Evolutionary conservation across 2,113 vertebrate species (phyloP), one percentile per base, ranked within the genome.

Genomic region (Synodontis membranacea): DNA sequence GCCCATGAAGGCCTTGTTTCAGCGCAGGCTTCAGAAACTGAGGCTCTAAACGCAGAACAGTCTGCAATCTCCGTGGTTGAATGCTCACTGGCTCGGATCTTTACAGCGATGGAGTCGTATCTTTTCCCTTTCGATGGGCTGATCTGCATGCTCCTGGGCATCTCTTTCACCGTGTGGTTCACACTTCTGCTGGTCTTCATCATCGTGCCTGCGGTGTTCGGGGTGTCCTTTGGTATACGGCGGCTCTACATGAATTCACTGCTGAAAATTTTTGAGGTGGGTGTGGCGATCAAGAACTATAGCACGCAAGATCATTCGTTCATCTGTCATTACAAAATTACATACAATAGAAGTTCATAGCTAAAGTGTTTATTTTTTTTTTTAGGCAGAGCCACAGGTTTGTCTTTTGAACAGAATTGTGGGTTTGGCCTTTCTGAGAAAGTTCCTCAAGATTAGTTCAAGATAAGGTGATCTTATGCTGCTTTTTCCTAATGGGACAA

Each of bases 241-340:
- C 95, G 93, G 80, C 93, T 97, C 88, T 98, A 99, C 93, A 96
- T 97, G 96, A 96, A 95, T 91, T 97, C 96, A 0, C 91, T 98
- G 79, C 91, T 98, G 48, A 96, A 96, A 88, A 93, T 98, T 83
- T 98, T 98, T 92, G 96, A 97, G 95, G 97, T 98, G 88, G 91
- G 90, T 46, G 50, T 37, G 17, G 10, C 7, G 46, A 19, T 31
- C 9, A 37, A 3, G 5, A n/a, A 54, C 31, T 34, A 31, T 12
- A 10, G 50, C 19, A 14, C 12, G n/a, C 8, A 2, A 25, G 42
- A 46, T 28, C 21, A 72, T 19, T 70, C 14, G 1, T 4, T 50
- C 2, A 19, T 15, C 10, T 14, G 10, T 56, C 2, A 12, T 62
- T 11, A 39, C 31, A n/a, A n/a, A n/a, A n/a, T n/a, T n/a, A n/a